Evolutionary conservation across 1,140 invertebrate species (phyloP), one percentile per base, ranked within the genome.

Genomic region (Aphelinus certus): DNA sequence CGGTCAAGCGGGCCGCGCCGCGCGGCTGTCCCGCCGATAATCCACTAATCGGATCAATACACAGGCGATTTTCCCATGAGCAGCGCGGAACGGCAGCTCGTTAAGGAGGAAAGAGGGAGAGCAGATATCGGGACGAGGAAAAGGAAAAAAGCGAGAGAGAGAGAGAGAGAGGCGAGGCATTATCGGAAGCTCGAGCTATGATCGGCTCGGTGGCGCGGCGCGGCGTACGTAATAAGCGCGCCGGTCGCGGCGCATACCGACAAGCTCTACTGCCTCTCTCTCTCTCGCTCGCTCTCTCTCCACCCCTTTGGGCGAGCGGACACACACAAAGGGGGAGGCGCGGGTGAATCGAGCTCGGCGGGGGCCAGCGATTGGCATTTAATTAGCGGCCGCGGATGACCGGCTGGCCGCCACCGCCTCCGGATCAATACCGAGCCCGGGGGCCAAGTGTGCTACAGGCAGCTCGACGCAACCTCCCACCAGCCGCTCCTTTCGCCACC

Each of bases 321-420:
- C 26, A 26, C 26, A 77, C 69, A 71, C 74, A 65, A 73, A 76
- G 67, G 76, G 71, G 76, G 79, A 74, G 80, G 77, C 80, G 79
- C 80, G 77, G 77, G 72, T 53, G 74, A 76, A 76, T 64, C 72
- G 77, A 79, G 77, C 70, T 75, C 71, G 79, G 78, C 77, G 79
- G 78, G 82, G 84, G 82, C 83, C 80, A 84, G 83, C 87, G 86
- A 88, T 88, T 88, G 87, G 87, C 87, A 87, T 88, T 88, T 88
- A 88, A 88, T 87, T 87, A 88, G 85, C 83, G 84, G 83, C 84
- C 69, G 62, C 81, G 83, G 82, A 86, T 85, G 84, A 86, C 84
- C 83, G 83, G 81, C 56, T 80, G 83, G 80, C 86, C 86, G 84
- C 85, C 81, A 82, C 85, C 86, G 85, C 87, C 82, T 85, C 83